Base-by-base conservation (phyloP, 2,888 invertebrate species). In the Metallyticus violacea region DNA sequence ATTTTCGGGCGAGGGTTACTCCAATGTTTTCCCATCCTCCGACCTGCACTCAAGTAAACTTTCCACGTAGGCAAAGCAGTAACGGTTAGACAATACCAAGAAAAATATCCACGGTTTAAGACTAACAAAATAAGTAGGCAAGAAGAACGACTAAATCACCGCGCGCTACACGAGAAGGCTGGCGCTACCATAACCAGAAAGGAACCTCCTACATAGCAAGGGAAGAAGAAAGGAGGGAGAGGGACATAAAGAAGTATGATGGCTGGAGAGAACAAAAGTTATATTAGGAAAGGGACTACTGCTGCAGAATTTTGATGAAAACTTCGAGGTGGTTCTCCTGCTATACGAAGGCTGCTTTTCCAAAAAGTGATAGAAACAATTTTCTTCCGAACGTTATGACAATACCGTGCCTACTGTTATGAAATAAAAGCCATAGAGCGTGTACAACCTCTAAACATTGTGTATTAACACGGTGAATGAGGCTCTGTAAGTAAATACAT, bases 271-370 rank as follows among this genome's bases (percentile, higher is more conserved):
- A 85, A 85, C 30, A 85, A 85, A 79, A 85, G 85, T 81, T 81
- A 85, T 85, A 81, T 81, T 85, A 85, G 76, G 81, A 81, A 85
- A 81, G 28, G 62, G 80, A 27, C 81, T 7, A 81, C 81, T 85
- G 28, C 81, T 30, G 6, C 26, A 81, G 85, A 85, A 85, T 85
- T 85, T 81, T 85, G 85, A 85, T 85, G 79, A 78, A 76, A 80
- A 26, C 81, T n/a, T n/a, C n/a, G n/a, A n/a, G n/a, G n/a, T n/a
- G n/a, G n/a, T n/a, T n/a, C n/a, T 81, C 77, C 81, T 81, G 29
- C 26, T 62, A 15, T 62, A 62, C 40, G 40, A 62, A 22, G 40
- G 40, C 15, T 62, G 40, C 40, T 62, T 62, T 15, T n/a, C n/a
- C 9, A 62, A 40, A 62, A 62, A 62, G 1, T 62, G 15, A n/a